Conservation (phyloP, 2,888 invertebrate species). For the Apamea anceps region DNA sequence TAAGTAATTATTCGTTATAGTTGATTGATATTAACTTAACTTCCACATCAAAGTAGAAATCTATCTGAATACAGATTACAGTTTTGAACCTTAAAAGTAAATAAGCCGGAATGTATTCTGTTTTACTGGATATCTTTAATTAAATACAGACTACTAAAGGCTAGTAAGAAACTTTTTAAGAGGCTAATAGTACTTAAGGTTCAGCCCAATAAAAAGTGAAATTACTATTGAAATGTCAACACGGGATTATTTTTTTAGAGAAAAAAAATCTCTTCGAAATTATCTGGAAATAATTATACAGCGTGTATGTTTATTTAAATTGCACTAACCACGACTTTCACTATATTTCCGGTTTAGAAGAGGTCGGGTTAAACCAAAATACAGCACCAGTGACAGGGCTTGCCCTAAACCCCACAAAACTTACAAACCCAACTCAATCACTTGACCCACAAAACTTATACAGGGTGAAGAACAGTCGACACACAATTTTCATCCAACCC, state of each 20-base stretch:
- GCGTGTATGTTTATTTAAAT: neutral
- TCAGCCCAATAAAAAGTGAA: neutral
- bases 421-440: slow-evolving; percentile 58
- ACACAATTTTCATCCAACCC: slow-evolving; percentile 35
- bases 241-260: neutral
- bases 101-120: neutral
- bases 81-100: slow-evolving; percentile 10
- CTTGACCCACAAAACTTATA: slow-evolving; percentile 60
- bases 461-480: slow-evolving; percentile 54
- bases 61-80: slow-evolving; percentile 18
- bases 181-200: neutral
- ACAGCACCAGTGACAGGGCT: slow-evolving; percentile 12
- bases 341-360: neutral
- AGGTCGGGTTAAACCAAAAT: slow-evolving; percentile 11
- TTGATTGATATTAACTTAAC: too few species aligned
- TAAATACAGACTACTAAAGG: slow-evolving; percentile 12
- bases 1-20: too few species aligned
- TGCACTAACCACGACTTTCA: neutral
- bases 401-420: slow-evolving; percentile 18
- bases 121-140: slow-evolving; percentile 5
- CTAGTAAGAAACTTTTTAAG: slow-evolving; percentile 6
- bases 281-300: neutral
- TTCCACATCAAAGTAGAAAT: slow-evolving; percentile 1
- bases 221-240: slow-evolving; percentile 4
- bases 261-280: neutral